These are phyloP conservation scores for Stenurella melanura DNA, from an alignment of 2,888 invertebrate species.

Conservation along the genomic window DNA sequence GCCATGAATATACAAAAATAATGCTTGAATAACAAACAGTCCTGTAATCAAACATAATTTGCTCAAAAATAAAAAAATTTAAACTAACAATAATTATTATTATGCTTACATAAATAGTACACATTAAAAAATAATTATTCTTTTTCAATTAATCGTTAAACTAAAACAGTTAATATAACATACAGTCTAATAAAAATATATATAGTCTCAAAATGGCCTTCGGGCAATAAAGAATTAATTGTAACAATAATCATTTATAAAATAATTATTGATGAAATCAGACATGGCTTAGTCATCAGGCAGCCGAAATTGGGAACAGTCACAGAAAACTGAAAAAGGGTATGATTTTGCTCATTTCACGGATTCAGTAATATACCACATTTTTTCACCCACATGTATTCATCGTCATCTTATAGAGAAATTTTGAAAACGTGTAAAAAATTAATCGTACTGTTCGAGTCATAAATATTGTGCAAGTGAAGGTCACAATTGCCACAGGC, in stretches of 20 bases:
- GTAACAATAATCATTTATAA: constrained; percentile 35
- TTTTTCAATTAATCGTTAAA: constrained; percentile 26
- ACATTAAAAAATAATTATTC: constrained; percentile 37
- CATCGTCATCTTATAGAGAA: too few species aligned
- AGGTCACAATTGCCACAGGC: too few species aligned
- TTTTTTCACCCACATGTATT: not conserved
- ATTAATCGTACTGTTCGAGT: too few species aligned
- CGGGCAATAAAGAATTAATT: constrained; percentile 15
- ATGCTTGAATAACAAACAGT: constrained; percentile 36
- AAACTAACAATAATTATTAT: constrained; percentile 41
- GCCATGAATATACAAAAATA: constrained; percentile 5
- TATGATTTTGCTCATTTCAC: not conserved
- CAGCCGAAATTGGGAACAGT: not conserved
- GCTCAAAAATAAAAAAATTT: constrained; percentile 32
- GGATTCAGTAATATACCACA: not conserved
- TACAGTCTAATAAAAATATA: constrained; percentile 39
- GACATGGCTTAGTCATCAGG: not conserved
- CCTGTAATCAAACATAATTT: constrained; percentile 34
- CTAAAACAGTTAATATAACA: constrained; percentile 38
- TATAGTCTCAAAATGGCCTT: constrained; percentile 12
- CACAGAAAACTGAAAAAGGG: not conserved
- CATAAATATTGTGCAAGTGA: too few species aligned
- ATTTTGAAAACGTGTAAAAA: too few species aligned
- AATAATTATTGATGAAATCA: constrained; percentile 34
- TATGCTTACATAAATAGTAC: constrained; percentile 39